A percentile compares a stretch with the other conserved stretches of the same genome.
Conservation (phyloP, 2,113 vertebrate genomes). For the Rafetus swinhoei region DNA sequence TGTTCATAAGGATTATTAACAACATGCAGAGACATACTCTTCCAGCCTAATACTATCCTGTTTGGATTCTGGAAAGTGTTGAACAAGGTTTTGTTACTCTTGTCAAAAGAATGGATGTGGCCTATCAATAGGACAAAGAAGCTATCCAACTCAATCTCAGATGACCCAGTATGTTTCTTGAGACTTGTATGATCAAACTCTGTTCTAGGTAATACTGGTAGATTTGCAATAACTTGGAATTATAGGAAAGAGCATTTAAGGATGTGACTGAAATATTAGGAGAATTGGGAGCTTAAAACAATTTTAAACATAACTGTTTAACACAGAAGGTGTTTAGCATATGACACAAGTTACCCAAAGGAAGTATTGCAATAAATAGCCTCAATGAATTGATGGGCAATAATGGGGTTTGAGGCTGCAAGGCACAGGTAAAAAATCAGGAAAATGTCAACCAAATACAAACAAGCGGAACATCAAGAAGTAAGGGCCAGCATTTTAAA, state of each 20-base stretch:
- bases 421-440: background rate
- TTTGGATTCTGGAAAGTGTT: background rate
- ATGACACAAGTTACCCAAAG: background rate
- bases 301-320: background rate
- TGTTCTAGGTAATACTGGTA: background rate
- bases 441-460: slow-evolving; percentile 11
- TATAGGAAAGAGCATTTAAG: slow-evolving; percentile 15
- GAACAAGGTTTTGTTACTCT: background rate
- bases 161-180: background rate
- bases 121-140: background rate
- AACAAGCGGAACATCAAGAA: background rate
- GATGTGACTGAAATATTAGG: background rate
- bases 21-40: background rate
- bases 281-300: slow-evolving; percentile 15
- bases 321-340: background rate
- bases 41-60: background rate
- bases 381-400: background rate
- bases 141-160: background rate
- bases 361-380: background rate
- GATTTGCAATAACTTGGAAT: background rate
- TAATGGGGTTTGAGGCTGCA: background rate
- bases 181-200: background rate
- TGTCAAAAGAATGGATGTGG: background rate
- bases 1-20: background rate
- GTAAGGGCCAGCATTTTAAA: background rate